phyloP scores from a whole-genome alignment of 2,888 invertebrate species.

The Tipula lateralis region DNA sequence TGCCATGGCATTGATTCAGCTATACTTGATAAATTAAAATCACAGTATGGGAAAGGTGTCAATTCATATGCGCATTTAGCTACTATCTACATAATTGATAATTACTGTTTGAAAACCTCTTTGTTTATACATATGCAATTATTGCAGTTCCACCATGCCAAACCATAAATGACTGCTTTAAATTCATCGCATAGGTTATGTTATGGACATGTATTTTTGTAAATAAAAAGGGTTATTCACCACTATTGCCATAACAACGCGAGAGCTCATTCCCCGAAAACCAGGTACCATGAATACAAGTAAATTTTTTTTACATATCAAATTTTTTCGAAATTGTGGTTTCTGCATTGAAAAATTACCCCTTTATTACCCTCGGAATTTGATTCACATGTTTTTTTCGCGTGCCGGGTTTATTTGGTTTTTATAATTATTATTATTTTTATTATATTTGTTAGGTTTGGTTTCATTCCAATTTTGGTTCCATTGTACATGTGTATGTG shows the following conservation, averaged over 20 bases:
- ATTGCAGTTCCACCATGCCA: background rate
- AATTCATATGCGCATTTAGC: no score
- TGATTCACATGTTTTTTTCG: background rate
- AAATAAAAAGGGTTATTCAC: background rate
- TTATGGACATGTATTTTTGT: background rate
- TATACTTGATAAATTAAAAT: no score
- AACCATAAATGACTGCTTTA: background rate
- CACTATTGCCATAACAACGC: background rate
- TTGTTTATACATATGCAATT: no score
- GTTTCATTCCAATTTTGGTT: background rate
- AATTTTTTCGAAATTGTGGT: background rate
- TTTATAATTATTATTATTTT: conserved; percentile 19
- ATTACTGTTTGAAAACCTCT: no score
- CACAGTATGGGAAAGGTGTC: no score
- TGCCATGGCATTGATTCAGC: no score
- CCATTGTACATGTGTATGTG: background rate
- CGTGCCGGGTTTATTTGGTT: background rate
- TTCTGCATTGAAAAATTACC: conserved; percentile 1
- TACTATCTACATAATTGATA: no score
- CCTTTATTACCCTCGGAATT: background rate
- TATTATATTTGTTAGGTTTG: background rate
- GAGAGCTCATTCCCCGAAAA: background rate
- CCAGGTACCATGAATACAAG: background rate
- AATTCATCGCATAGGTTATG: background rate
- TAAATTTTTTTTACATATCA: background rate